Base-by-base conservation (phyloP, 2,113 vertebrate genomes). In the Microcebus tavaratra region DNA sequence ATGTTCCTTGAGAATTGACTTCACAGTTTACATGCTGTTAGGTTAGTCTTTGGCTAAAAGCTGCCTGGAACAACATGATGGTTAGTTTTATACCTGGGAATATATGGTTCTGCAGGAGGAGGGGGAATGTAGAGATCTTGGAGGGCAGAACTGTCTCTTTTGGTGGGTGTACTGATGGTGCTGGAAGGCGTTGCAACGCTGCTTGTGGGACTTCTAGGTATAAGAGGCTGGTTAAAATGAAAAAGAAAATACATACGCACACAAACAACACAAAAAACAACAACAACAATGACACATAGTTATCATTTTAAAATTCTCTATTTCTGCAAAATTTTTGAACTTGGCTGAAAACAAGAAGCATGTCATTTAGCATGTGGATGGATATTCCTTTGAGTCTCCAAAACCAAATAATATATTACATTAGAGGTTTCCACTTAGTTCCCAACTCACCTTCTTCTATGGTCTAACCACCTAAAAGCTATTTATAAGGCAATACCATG, bases 91-190 rank as follows among this genome's bases (percentile, higher is more conserved):
- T 98, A 99, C 99, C 99, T 99, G 97, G 99, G 99, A 95, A 99
- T 98, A 97, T 99, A 99, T 0, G 99, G 99, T 96, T 99, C 99
- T 92, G 99, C 97, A 31, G 99, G 99, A 87, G 99, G 99, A 95
- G 99, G 99, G 0, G 99, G 99, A 94, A 99, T 99, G 98, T 99
- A 99, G 59, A 99, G 99, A 93, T 99, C 99, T 96, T 99, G 99
- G 42, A 99, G 99, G 53, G 99, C 99, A 65, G 99, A 99, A 98
- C 99, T 99, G 96, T 99, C 99, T 98, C 99, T 99, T 98, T 99
- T 99, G 90, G 99, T 99, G 12, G 99, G 99, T 91, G 99, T 99
- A 98, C 99, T 99, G 98, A 99, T 99, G 96, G 99, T 99, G 98
- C 99, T 99, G 96, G 99, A 99, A 97, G 99, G 99, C 0, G 99